A percentile compares a stretch with the other conserved stretches of the same genome.
Conservation (phyloP, 2,113 vertebrate genomes). For the Notechis scutatus region DNA sequence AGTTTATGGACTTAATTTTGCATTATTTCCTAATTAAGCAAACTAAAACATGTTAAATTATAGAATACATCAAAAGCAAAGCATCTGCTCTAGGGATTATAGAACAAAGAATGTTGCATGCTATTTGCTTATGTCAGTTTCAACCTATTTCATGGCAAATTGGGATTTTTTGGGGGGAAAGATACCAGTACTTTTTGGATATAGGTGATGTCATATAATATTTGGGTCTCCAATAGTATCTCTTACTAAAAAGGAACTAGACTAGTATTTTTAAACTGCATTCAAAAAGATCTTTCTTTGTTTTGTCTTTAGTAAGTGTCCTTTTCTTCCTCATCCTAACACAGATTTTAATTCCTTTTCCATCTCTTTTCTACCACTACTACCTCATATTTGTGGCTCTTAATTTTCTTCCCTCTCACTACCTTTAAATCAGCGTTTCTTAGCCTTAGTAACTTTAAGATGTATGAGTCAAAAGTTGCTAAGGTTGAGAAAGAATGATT, state of each 20-base stretch:
- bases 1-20: not conserved
- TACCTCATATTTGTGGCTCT: not conserved
- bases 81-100: not conserved
- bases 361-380: not conserved
- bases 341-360: not conserved
- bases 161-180: not conserved
- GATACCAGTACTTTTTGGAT: not conserved
- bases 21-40: not conserved
- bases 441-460: not conserved
- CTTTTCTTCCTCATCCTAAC: not conserved
- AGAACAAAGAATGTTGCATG: not conserved
- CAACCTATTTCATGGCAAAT: not conserved
- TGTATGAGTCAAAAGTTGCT: not conserved
- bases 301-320: not conserved
- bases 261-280: not conserved
- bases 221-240: not conserved
- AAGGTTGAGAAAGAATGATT: not conserved
- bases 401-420: not conserved
- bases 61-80: not conserved
- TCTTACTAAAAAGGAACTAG: not conserved
- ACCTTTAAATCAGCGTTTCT: not conserved
- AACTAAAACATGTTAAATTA: not conserved
- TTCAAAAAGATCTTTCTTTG: not conserved
- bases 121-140: not conserved
- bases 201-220: not conserved